Conservation (phyloP, 2,113 vertebrate genomes). For the Anguilla japonica region DNA sequence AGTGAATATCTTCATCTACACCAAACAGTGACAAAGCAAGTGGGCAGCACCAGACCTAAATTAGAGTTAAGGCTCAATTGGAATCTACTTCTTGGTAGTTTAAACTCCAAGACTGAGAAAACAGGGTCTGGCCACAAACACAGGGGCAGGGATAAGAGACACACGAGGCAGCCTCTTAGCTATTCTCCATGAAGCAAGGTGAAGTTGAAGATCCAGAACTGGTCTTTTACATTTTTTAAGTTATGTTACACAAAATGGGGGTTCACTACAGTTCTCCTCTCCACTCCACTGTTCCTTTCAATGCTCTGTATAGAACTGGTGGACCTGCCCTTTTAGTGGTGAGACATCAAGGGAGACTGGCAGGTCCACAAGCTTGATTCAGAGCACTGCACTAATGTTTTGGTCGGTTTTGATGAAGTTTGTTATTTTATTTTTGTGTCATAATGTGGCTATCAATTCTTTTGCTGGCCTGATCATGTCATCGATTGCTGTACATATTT, state of each 20-base stretch:
- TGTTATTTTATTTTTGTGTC: slow-evolving; percentile 23
- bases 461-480: slow-evolving; percentile 35
- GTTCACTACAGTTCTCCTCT: not conserved
- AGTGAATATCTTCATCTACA: not conserved
- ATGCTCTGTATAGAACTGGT: not conserved
- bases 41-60: not conserved
- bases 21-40: not conserved
- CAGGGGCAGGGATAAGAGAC: not conserved
- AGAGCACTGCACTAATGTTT: not conserved
- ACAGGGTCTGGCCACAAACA: not conserved
- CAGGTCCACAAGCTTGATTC: not conserved
- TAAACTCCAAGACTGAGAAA: not conserved
- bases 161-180: not conserved
- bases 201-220: not conserved
- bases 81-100: not conserved
- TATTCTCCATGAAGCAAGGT: not conserved
- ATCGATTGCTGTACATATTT: slow-evolving; percentile 50
- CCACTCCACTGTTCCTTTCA: not conserved
- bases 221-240: not conserved
- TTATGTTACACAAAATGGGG: not conserved
- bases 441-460: slow-evolving; percentile 34
- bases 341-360: not conserved
- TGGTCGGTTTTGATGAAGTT: not conserved
- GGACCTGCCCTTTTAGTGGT: not conserved
- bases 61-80: not conserved